Evolutionary conservation across 1,140 invertebrate species (phyloP).

Genomic region (Anastrepha obliqua): DNA sequence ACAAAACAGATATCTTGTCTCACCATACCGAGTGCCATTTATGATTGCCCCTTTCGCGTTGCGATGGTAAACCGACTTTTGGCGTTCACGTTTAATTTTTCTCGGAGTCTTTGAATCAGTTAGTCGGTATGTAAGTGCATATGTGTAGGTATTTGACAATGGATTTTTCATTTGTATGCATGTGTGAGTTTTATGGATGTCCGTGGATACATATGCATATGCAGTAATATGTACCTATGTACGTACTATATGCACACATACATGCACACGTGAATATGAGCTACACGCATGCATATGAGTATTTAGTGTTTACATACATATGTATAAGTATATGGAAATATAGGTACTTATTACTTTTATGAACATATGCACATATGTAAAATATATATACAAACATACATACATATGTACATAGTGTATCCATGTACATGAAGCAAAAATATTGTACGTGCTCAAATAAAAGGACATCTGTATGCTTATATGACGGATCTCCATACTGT

Average conservation of each 20-base stretch:
- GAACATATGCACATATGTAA: not conserved
- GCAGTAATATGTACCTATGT: not conserved
- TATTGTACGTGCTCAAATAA: not conserved
- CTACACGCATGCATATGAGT: no score
- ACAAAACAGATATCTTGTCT: not conserved
- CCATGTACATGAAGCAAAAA: not conserved
- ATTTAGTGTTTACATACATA: no score
- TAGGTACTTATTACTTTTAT: no score
- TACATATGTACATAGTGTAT: not conserved
- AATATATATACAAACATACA: not conserved
- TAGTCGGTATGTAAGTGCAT: no score
- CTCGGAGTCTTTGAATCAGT: constrained; percentile 3
- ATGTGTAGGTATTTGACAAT: constrained; percentile 14
- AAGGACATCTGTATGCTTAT: not conserved
- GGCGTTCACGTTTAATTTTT: not conserved
- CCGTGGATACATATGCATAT: no score
- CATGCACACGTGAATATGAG: no score
- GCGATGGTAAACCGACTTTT: not conserved
- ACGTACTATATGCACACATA: no score
- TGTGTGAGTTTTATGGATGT: not conserved
- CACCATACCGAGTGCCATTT: not conserved
- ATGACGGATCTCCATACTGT: not conserved
- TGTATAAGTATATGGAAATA: no score
- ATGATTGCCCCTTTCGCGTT: not conserved
- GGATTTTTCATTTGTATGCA: not conserved